Percentiles rank a stretch among this genome's conserved stretches.
Conservation (phyloP, 2,113 vertebrate genomes). For the Loxodonta africana region DNA sequence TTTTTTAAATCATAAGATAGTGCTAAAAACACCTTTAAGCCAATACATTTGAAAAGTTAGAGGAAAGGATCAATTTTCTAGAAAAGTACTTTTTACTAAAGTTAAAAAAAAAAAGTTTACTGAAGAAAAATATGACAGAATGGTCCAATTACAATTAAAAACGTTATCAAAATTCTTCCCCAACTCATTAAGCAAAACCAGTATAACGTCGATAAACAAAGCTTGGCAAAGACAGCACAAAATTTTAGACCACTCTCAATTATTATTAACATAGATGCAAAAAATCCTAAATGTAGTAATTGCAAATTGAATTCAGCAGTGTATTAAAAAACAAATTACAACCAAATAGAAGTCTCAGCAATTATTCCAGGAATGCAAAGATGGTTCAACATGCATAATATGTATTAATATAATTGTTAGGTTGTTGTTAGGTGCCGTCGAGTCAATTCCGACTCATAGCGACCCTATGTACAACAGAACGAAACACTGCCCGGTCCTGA, state of each 20-base stretch:
- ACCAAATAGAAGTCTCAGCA: conserved; percentile 7
- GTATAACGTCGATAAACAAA: conserved; percentile 8
- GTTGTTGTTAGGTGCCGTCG: too few species aligned
- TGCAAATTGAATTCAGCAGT: conserved; percentile 28
- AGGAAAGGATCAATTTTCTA: conserved; percentile 35
- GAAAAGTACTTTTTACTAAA: conserved; percentile 16
- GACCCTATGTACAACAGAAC: too few species aligned
- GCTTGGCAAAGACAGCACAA: neutral
- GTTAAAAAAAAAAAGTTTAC: neutral
- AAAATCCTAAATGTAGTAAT: neutral
- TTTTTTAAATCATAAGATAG: conserved; percentile 43
- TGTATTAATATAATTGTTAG: neutral
- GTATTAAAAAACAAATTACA: conserved; percentile 35
- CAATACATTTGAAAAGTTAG: conserved; percentile 30
- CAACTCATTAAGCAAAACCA: conserved; percentile 26
- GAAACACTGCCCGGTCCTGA: too few species aligned
- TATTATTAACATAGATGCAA: conserved; percentile 2
- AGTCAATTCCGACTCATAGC: too few species aligned
- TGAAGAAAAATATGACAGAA: conserved; percentile 18
- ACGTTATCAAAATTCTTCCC: conserved; percentile 37
- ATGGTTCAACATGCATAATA: conserved; percentile 43
- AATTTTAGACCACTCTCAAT: neutral
- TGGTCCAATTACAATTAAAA: conserved; percentile 23
- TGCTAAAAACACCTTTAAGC: neutral
- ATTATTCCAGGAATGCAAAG: conserved; percentile 65